Conservation (phyloP, 2,888 invertebrate species). For the Taenaris catops region DNA sequence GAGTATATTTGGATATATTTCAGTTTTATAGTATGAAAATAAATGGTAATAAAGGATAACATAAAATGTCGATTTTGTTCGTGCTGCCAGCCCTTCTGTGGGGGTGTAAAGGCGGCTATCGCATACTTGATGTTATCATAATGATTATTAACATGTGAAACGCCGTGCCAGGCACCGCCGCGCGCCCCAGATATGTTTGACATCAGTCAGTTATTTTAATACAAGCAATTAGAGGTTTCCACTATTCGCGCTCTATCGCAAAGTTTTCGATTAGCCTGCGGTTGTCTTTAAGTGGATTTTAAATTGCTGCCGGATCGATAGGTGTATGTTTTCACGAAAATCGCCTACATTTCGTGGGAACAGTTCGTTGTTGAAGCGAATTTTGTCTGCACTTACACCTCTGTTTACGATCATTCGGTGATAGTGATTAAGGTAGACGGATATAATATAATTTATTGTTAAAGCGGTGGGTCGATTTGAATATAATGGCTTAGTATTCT, state of each 20-base stretch:
- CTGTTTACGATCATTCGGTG: slow-evolving; percentile 5
- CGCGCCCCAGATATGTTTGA: slow-evolving; percentile 75
- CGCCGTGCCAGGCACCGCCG: slow-evolving; percentile 64
- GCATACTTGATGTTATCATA: slow-evolving; percentile 78
- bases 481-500: neutral
- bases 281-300: slow-evolving; percentile 74
- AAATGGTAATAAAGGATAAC: too few species aligned
- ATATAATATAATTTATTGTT: neutral
- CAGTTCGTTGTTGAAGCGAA: slow-evolving; percentile 1
- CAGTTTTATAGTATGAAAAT: too few species aligned
- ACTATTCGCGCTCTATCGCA: slow-evolving; percentile 48
- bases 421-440: slow-evolving; percentile 7
- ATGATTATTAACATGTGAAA: slow-evolving; percentile 79
- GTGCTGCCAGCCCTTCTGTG: slow-evolving; percentile 33
- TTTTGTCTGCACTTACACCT: slow-evolving; percentile 9
- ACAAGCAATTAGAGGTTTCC: slow-evolving; percentile 72
- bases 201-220: slow-evolving; percentile 78
- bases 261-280: slow-evolving; percentile 76
- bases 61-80: slow-evolving; percentile 1
- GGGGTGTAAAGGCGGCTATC: slow-evolving; percentile 58
- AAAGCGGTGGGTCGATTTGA: neutral
- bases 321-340: slow-evolving; percentile 28
- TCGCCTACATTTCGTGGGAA: slow-evolving; percentile 24
- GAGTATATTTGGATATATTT: too few species aligned
- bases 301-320: slow-evolving; percentile 67